These are phyloP conservation scores for Heliconius charithonia DNA, from an alignment of 2,888 invertebrate species.

Conservation along the genomic window DNA sequence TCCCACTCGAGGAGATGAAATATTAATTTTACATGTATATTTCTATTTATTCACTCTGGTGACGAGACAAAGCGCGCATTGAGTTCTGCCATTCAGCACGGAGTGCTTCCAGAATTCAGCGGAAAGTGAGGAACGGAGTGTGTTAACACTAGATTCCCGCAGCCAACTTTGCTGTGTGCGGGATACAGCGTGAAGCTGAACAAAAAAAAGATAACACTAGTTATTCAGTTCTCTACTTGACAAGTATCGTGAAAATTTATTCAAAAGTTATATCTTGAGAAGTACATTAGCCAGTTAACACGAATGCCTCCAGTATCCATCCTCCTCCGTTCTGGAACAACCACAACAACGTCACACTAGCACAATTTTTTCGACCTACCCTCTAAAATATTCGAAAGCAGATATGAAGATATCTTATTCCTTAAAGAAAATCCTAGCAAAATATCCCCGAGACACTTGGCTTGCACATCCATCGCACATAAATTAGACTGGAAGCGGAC, in stretches of 20 bases:
- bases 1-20: too few relatives aligned
- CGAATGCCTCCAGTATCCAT: neutral
- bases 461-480: constrained; percentile 48
- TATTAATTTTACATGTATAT: too few relatives aligned
- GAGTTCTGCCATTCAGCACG: too few relatives aligned
- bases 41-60: too few relatives aligned
- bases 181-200: too few relatives aligned
- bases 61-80: too few relatives aligned
- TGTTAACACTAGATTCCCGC: too few relatives aligned
- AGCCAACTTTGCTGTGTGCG: too few relatives aligned
- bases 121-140: too few relatives aligned
- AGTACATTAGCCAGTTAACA: too few relatives aligned
- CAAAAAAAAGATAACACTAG: neutral
- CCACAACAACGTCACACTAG: constrained; percentile 5
- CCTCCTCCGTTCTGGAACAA: neutral
- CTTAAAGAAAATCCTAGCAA: constrained; percentile 45
- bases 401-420: constrained; percentile 41
- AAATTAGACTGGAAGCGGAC: constrained; percentile 51
- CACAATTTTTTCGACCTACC: constrained; percentile 42
- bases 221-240: neutral
- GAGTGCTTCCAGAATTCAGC: too few relatives aligned
- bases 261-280: too few relatives aligned
- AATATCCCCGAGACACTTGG: constrained; percentile 45
- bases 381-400: constrained; percentile 46
- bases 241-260: neutral